Evolutionary conservation across 2,113 vertebrate genomes (phyloP).

Genomic region (cattle (Bos taurus)): ARS-UCD2.0 NC_037357.1:33285001-33285500

Average conservation of each 20-base stretch:
- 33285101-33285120: slow-evolving; percentile 22
- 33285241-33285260: background rate
- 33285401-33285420: background rate
- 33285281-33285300: slow-evolving; percentile 10
- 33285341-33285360: background rate
- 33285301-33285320: background rate
- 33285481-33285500: background rate
- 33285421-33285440: background rate
- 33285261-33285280: background rate
- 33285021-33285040: background rate
- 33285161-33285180: background rate
- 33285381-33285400: slow-evolving; percentile 1
- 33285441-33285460: background rate
- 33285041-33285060: background rate
- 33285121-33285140: background rate
- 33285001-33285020: slow-evolving; percentile 9
- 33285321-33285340: background rate
- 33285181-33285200: slow-evolving; percentile 24
- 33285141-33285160: background rate
- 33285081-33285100: background rate
- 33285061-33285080: background rate
- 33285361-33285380: background rate
- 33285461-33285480: background rate
- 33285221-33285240: background rate
- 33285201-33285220: background rate